Conservation (phyloP, 2,797 vertebrate species). For the Gallinago stenura region DNA sequence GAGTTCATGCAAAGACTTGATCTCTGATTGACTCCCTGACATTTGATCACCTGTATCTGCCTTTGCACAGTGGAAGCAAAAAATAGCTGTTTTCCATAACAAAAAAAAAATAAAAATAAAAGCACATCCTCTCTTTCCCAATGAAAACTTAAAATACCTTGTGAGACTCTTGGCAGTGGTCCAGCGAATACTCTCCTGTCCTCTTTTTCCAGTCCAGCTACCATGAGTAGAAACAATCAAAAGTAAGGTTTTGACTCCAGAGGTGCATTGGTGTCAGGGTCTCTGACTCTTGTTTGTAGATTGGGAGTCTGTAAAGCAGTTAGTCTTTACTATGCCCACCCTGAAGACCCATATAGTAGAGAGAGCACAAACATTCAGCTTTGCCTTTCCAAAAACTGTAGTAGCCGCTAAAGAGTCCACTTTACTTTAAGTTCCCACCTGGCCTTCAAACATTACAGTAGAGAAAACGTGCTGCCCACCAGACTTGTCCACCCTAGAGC, state of each 20-base stretch:
- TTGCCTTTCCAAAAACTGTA: background rate
- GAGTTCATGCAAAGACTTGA: rapidly evolving
- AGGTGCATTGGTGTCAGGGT: background rate
- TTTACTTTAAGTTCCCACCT: background rate
- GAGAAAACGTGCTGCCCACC: background rate
- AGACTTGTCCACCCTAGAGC: background rate
- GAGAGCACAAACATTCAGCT: background rate
- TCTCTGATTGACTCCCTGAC: background rate
- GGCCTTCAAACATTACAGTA: background rate
- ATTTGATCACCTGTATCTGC: background rate
- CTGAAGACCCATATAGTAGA: background rate
- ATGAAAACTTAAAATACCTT: background rate
- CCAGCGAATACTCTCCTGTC: background rate
- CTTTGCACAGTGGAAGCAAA: background rate
- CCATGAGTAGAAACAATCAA: background rate
- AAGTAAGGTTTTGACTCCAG: background rate
- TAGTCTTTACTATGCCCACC: background rate
- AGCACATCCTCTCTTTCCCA: background rate
- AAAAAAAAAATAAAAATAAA: background rate
- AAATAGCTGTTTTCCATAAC: background rate
- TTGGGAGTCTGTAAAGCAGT: background rate
- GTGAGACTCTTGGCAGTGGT: background rate
- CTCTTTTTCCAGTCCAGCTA: background rate
- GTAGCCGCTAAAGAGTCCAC: background rate
- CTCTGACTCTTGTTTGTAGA: rapidly evolving